Percentiles rank a stretch among this genome's conserved stretches.
phyloP scores from a whole-genome alignment of 2,888 invertebrate species.

The Hydraecia micacea region DNA sequence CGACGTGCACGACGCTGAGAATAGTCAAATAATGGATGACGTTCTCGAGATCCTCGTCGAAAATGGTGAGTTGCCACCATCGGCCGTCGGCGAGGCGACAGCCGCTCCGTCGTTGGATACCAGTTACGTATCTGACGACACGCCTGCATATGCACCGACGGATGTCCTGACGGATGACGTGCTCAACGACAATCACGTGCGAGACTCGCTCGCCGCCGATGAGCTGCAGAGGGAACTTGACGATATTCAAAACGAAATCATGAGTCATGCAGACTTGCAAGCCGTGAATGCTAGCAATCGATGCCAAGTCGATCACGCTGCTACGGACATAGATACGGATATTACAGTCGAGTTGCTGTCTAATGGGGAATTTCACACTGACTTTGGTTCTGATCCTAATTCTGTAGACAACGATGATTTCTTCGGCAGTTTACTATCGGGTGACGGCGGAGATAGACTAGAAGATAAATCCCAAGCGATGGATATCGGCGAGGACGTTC shows the following conservation, averaged over 20 bases:
- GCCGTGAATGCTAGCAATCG: conserved; percentile 71
- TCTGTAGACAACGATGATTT: conserved; percentile 83
- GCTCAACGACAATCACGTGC: conserved; percentile 77
- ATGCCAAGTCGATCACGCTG: conserved; percentile 69
- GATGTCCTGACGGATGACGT: conserved; percentile 82
- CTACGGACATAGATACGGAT: conserved; percentile 79
- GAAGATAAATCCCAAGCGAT: conserved; percentile 80
- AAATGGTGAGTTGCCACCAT: conserved; percentile 97
- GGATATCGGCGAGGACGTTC: conserved; percentile 82
- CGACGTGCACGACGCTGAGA: conserved; percentile 78
- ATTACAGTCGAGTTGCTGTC: conserved; percentile 78
- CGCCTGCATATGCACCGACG: conserved; percentile 77
- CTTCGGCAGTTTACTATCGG: conserved; percentile 82
- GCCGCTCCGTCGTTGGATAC: conserved; percentile 84
- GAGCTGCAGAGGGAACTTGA: conserved; percentile 85
- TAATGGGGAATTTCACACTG: conserved; percentile 79
- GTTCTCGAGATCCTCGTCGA: conserved; percentile 98
- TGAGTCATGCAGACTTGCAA: conserved; percentile 83
- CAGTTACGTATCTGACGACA: conserved; percentile 71
- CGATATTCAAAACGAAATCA: conserved; percentile 86
- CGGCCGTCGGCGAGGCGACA: conserved; percentile 93
- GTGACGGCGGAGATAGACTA: conserved; percentile 74
- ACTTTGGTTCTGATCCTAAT: conserved; percentile 81
- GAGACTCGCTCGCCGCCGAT: conserved; percentile 83
- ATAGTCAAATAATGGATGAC: conserved; percentile 96